Percentiles rank a stretch among this genome's conserved stretches.
phyloP scores from a whole-genome alignment of 2,113 vertebrate genomes.

The Myotis davidii region DNA sequence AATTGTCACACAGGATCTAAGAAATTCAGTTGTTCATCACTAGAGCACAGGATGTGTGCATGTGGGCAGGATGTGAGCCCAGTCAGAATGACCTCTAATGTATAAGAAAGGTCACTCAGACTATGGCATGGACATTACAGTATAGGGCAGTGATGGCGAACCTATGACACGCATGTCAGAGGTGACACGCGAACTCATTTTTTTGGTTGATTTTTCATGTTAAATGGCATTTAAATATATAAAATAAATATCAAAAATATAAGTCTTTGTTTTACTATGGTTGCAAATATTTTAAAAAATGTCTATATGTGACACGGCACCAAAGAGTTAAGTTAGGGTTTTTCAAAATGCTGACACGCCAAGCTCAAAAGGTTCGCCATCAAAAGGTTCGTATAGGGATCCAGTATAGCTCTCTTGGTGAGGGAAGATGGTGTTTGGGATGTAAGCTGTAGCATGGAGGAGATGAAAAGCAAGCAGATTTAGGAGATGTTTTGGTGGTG shows the following conservation, averaged over 20 bases:
- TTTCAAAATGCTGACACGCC: too few relatives aligned
- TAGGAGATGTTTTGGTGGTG: neutral
- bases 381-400: neutral
- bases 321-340: too few relatives aligned
- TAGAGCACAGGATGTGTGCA: neutral
- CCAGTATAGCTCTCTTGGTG: neutral
- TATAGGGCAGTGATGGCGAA: too few relatives aligned
- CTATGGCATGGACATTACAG: neutral
- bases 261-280: too few relatives aligned
- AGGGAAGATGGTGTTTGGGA: neutral
- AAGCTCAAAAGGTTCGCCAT: too few relatives aligned
- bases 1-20: neutral
- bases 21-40: neutral
- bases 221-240: too few relatives aligned
- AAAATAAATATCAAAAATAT: too few relatives aligned
- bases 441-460: neutral
- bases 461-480: neutral
- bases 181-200: too few relatives aligned
- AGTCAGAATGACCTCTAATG: neutral
- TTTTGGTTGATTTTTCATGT: too few relatives aligned
- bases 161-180: too few relatives aligned
- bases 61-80: neutral
- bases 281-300: too few relatives aligned
- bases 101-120: neutral
- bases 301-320: too few relatives aligned